phyloP scores from a whole-genome alignment of 2,797 vertebrate genomes.

The Strix occidentalis region DNA sequence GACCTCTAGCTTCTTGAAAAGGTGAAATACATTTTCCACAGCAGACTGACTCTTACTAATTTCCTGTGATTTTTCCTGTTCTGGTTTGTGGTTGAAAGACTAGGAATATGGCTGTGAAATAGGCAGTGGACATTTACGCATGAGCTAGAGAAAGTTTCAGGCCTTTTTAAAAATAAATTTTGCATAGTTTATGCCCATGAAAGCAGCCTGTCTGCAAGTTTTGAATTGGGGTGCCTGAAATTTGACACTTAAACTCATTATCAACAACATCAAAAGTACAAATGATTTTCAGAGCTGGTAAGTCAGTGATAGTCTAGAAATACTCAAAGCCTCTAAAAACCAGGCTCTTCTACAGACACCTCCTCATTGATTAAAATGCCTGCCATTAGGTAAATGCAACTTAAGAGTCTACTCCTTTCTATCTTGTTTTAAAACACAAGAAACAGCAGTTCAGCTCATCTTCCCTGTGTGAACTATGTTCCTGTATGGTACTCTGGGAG shows the following conservation, averaged over 20 bases:
- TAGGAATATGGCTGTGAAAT: background rate
- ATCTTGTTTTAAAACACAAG: background rate
- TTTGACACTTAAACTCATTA: background rate
- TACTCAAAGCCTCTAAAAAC: background rate
- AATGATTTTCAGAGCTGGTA: background rate
- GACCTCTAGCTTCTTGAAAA: background rate
- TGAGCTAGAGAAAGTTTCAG: background rate
- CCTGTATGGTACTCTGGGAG: background rate
- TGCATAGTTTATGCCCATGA: background rate
- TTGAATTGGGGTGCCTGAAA: background rate
- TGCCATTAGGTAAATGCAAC: background rate
- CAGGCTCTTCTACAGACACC: background rate
- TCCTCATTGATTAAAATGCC: background rate
- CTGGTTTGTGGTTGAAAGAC: background rate
- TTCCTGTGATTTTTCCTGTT: background rate
- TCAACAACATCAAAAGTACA: background rate
- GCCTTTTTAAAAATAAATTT: background rate
- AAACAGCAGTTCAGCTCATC: background rate
- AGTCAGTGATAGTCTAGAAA: background rate
- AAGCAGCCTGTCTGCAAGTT: background rate
- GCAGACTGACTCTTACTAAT: background rate
- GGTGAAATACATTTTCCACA: background rate
- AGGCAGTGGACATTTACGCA: background rate
- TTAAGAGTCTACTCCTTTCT: background rate
- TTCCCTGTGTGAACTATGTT: background rate